Base-by-base conservation (phyloP, 2,888 invertebrate species). In the Glaucopsyche alexis region DNA sequence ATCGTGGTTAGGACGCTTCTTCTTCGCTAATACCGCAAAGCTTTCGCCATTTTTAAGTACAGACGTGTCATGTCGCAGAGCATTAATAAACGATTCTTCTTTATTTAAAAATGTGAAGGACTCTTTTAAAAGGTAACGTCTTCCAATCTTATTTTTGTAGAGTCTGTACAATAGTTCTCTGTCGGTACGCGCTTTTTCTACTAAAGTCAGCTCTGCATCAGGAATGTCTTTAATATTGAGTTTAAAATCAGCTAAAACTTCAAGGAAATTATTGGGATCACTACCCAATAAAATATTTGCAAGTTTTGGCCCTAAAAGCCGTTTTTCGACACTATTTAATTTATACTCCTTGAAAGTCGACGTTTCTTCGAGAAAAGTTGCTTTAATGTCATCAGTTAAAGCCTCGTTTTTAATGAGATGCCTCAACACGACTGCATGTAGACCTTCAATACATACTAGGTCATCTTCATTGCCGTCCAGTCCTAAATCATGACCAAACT, bases 341-440 rank as follows among this genome's bases (percentile, higher is more conserved):
- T 81, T 79, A 76, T 89, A 90, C 13, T 84, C 83, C 2, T 76
- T 74, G 1, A 90, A 75, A 0, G 81, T 77, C 1, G 86, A 84
- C 74, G 88, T 86, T 0, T 85, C 69, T 0, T 78, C 73, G 0
- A 86, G 45, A 77, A 83, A 90, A 8, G 80, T 80, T 2, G 80
- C 73, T 19, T 82, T 73, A 7, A 88, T 73, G 3, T 71, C 52
- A 4, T 72, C n/a, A 0, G 81, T 73, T 16, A 80, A 78, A 2
- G 78, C 71, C 7, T 78, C 77, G 13, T 76, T 76, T 8, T 76
- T 71, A 45, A 89, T 66, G 38, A 90, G 74, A 11, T 82, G 77
- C 1, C 87, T 83, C 60, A 89, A 76, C 3, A 90, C 78, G 2
- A 84, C 85, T 1, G 85, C 84, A 66, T 90, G 90, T 13, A 90